Evolutionary conservation across 2,113 vertebrate species (phyloP), one percentile per base, ranked within the genome.

Genomic region (Cryptoleucopteryx plumbea): DNA sequence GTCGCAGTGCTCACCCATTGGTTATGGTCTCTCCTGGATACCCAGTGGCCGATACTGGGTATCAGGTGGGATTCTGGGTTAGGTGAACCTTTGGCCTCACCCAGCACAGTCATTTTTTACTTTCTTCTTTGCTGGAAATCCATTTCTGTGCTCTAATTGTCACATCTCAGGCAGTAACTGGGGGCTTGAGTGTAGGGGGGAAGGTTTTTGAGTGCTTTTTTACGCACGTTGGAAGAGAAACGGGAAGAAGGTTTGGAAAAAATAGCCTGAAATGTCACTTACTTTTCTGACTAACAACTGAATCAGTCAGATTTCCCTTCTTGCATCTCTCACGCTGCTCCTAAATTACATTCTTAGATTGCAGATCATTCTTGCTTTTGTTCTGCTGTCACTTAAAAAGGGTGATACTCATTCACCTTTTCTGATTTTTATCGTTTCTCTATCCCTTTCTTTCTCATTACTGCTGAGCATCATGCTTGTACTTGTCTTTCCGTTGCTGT

Each of bases 1-100:
- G 43, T 68, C 29, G 21, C 3, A 1, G 26, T 2, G 1, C 13
- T 40, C 36, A 10, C 7, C 48, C 0, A 0, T 16, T 66, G 13
- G 2, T 27, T 83, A 5, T n/a, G 26, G 16, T 62, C 27, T 87
- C 47, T 82, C 34, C 45, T 59, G 32, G 23, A 13, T 40, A 23
- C 45, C 52, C 21, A 22, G 13, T 47, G 16, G 65, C 40, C 45
- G 25, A 52, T 43, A 36, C 67, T 72, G 48, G 15, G 16, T 65
- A 61, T 47, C 23, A 16, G 31, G 16, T 47, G 29, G 27, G 32
- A 27, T 66, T 79, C 52, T 59, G n/a, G 16, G 16, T 67, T 42
- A 38, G 78, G 21, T 21, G 38, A 78, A 68, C 31, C 45, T 84
- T 78, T 78, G 55, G 38, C 70, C n/a, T 50, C 5, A 82, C 9